Percentiles rank a stretch among this genome's conserved stretches.
Conservation (phyloP, 2,113 vertebrate genomes). For the Cepphus grylle region DNA sequence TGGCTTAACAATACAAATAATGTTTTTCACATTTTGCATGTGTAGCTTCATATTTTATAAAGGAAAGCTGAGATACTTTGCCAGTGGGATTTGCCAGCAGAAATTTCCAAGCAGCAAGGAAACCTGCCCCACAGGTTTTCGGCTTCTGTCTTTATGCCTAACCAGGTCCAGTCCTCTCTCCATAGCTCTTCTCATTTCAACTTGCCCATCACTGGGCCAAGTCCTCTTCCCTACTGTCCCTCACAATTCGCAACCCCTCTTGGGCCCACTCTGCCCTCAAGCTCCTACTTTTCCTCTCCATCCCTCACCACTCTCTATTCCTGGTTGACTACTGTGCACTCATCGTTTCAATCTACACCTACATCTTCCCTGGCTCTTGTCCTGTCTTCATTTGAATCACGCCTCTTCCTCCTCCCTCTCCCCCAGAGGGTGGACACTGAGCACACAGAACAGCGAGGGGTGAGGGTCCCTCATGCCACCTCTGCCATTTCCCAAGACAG, state of each 20-base stretch:
- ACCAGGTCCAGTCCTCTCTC: neutral
- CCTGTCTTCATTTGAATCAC: neutral
- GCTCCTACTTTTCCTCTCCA: neutral
- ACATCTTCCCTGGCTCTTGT: neutral
- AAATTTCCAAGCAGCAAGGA: fast-evolving
- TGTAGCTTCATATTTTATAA: neutral
- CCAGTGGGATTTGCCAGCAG: neutral
- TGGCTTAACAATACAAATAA: neutral
- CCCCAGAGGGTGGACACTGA: neutral
- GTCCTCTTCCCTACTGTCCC: neutral
- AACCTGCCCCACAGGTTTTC: neutral
- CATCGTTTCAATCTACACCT: neutral
- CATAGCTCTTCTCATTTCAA: neutral
- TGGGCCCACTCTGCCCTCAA: neutral
- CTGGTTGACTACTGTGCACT: neutral
- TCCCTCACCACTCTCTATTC: neutral
- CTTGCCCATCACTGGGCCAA: neutral
- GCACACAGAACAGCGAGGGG: neutral
- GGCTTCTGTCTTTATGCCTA: neutral
- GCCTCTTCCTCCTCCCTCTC: neutral
- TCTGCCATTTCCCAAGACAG: neutral
- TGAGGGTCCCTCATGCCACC: neutral
- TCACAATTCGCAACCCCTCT: neutral
- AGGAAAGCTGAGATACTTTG: neutral
- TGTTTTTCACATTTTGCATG: neutral